phyloP scores from a whole-genome alignment of 2,888 invertebrate species.

The Pyrocoelia pectoralis region DNA sequence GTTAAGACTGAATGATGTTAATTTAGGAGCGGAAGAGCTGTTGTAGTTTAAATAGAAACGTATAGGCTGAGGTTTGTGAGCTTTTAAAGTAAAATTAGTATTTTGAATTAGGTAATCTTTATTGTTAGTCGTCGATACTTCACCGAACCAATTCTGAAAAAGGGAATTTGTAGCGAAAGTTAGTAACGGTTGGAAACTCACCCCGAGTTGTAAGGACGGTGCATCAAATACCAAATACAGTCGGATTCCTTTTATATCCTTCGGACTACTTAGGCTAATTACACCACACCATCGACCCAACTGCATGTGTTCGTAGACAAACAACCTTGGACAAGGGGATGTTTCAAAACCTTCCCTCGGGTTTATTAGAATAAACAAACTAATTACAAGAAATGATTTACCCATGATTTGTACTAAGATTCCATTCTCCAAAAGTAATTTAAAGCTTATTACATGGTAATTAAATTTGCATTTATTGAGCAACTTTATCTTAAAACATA shows the following conservation, averaged over 20 bases:
- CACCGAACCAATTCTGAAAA: constrained; percentile 66
- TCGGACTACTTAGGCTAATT: constrained; percentile 64
- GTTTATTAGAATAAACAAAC: background rate
- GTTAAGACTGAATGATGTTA: constrained; percentile 64
- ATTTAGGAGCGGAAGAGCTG: constrained; percentile 60
- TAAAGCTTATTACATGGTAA: no score
- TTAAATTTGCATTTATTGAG: constrained; percentile 10
- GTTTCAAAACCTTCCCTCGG: background rate
- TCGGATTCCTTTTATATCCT: constrained; percentile 61
- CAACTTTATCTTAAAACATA: background rate
- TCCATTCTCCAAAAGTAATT: no score
- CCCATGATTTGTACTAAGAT: background rate
- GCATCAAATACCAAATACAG: constrained; percentile 61
- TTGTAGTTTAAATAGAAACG: constrained; percentile 70
- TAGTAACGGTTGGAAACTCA: constrained; percentile 7
- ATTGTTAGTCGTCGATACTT: constrained; percentile 64
- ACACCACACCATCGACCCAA: constrained; percentile 69
- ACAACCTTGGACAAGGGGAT: constrained; percentile 67
- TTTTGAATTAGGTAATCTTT: constrained; percentile 65
- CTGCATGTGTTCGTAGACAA: constrained; percentile 65
- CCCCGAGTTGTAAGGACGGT: constrained; percentile 34
- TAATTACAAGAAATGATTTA: background rate
- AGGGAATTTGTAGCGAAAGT: no score
- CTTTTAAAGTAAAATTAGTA: constrained; percentile 64
- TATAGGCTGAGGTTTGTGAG: constrained; percentile 65